phyloP scores from a whole-genome alignment of 1,140 invertebrate genomes.

The Prorops nasuta region DNA sequence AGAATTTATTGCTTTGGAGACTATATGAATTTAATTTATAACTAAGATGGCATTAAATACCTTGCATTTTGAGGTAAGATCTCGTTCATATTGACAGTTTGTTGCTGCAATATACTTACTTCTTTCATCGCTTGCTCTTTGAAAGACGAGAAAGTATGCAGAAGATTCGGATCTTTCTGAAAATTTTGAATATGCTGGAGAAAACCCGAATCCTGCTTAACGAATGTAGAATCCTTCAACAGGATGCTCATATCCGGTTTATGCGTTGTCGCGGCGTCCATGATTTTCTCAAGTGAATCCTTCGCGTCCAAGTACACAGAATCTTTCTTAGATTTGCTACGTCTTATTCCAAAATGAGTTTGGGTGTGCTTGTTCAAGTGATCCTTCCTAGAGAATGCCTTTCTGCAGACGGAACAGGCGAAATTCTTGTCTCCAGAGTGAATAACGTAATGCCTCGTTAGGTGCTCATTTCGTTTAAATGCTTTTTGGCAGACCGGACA shows the following conservation, averaged over 20 bases:
- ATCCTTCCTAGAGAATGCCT: constrained; percentile 75
- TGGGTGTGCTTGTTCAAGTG: constrained; percentile 71
- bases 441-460: constrained; percentile 56
- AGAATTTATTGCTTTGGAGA: constrained; percentile 20
- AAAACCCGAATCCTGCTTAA: constrained; percentile 42
- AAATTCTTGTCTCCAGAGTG: constrained; percentile 66
- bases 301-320: constrained; percentile 29
- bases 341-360: constrained; percentile 48
- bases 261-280: constrained; percentile 20
- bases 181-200: constrained; percentile 50
- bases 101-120: constrained; percentile 37
- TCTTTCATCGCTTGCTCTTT: constrained; percentile 50
- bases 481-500: constrained; percentile 60
- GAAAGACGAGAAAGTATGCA: constrained; percentile 46
- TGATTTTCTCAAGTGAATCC: constrained; percentile 34
- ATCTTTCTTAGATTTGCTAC: constrained; percentile 46
- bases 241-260: constrained; percentile 46
- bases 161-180: constrained; percentile 46
- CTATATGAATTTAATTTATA: constrained; percentile 18
- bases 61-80: constrained; percentile 53
- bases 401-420: constrained; percentile 71
- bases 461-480: constrained; percentile 60
- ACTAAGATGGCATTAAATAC: constrained; percentile 53
- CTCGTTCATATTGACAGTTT: constrained; percentile 52
- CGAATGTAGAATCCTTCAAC: constrained; percentile 39